These are phyloP conservation scores for Etheostoma perlongum DNA, from an alignment of 2,797 vertebrate genomes.

Conservation along the genomic window DNA sequence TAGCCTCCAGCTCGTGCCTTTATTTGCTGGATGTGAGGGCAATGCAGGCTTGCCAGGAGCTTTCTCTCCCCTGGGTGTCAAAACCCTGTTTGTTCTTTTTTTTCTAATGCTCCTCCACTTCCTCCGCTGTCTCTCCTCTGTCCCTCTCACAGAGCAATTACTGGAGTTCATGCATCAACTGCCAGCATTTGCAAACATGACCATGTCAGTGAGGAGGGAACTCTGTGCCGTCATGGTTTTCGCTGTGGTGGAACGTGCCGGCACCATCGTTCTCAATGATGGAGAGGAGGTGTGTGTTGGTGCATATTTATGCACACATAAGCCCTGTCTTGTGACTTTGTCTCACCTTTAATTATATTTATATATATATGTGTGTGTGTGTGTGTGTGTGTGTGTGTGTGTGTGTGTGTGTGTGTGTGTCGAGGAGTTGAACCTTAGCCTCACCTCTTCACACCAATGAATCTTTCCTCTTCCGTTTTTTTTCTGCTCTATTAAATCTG, in stretches of 20 bases:
- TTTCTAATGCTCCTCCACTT: slow-evolving; percentile 35
- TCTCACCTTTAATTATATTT: slow-evolving; percentile 22
- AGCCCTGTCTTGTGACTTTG: slow-evolving; percentile 28
- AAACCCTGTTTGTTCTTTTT: slow-evolving; percentile 37
- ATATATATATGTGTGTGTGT: neutral
- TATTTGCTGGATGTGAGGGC: slow-evolving; percentile 36
- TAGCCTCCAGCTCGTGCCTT: slow-evolving; percentile 29
- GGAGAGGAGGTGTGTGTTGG: slow-evolving; percentile 93
- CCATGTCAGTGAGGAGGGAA: slow-evolving; percentile 98
- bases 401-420: neutral
- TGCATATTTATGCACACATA: slow-evolving; percentile 29
- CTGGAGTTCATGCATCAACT: slow-evolving; percentile 99
- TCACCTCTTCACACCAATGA: slow-evolving; percentile 59
- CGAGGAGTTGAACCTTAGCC: slow-evolving; percentile 28
- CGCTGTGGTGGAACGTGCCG: slow-evolving; percentile 96
- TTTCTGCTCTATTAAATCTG: slow-evolving; percentile 82
- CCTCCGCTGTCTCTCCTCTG: slow-evolving; percentile 39
- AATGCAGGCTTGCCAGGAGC: slow-evolving; percentile 21
- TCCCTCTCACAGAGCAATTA: slow-evolving; percentile 92
- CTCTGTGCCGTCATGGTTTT: slow-evolving; percentile 99
- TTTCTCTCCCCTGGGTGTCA: slow-evolving; percentile 38
- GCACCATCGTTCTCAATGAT: slow-evolving; percentile 96
- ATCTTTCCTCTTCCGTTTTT: slow-evolving; percentile 62
- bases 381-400: too few species aligned
- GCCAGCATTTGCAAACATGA: slow-evolving; percentile 99